Base-by-base conservation (phyloP, 1,140 invertebrate genomes). In the Papilio xuthus region DNA sequence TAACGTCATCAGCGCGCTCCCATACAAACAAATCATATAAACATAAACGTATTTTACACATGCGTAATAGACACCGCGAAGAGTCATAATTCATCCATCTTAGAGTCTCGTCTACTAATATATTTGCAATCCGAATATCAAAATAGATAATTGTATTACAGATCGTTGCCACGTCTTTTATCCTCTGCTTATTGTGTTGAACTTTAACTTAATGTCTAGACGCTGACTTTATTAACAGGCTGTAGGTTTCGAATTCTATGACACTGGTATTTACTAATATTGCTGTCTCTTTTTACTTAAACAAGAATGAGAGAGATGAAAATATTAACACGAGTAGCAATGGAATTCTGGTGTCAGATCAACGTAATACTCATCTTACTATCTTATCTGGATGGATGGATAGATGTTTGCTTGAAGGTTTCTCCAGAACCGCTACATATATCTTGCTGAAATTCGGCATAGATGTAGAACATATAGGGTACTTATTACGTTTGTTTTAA, bases 31-130 rank as follows among this genome's bases (percentile, higher is more conserved):
- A 76, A 60, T 76, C 73, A 60, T 60, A 76, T 53, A 76, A 60
- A 76, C 53, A 76, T 76, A 76, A 76, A 37, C 73, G 73, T 76
- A 76, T 76, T 76, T 76, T 60, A 76, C 73, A 76, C 28, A 76
- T 76, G 73, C 73, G 73, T 76, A 76, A 76, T 76, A 76, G 73
- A 76, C 50, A 76, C 73, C 50, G 28, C 73, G n/a, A 76, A 37
- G 73, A 76, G 53, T 15, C 53, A 76, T 60, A 76, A 60, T 32
- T 76, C 53, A 76, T 76, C 73, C 53, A 76, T 60, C 73, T 76
- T 76, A 56, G 41, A 75, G 50, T 10, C 53, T 53, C 32, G 2
- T 10, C 12, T 18, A 76, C 50, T 76, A 60, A 60, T 76, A 76
- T 76, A 76, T 76, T 76, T 76, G 73, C 73, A 63, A 76, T 60